A percentile compares a stretch with the other conserved stretches of the same genome.
These are phyloP conservation scores for Lapara coniferarum DNA, from an alignment of 2,888 invertebrate species.

Conservation along the genomic window DNA sequence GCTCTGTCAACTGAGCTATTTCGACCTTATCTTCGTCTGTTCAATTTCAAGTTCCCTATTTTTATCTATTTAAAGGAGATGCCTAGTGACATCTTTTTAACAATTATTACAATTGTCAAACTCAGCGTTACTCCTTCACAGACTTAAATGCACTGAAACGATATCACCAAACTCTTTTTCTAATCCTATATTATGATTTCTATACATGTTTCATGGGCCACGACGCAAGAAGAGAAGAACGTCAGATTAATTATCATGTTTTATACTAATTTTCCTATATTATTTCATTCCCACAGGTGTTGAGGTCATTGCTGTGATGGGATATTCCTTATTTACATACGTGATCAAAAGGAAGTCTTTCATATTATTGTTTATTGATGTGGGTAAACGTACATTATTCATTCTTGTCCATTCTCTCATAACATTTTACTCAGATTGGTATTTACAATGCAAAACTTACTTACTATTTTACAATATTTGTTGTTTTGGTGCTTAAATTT, in stretches of 20 bases:
- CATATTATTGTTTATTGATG: neutral
- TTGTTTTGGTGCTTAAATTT: conserved; percentile 6
- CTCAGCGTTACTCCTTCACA: too few species aligned
- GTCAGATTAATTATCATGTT: neutral
- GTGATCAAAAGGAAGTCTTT: neutral
- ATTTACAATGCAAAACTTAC: conserved; percentile 11
- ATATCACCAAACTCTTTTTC: too few species aligned
- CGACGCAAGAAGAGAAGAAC: too few species aligned
- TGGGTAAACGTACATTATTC: neutral
- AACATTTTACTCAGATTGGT: neutral
- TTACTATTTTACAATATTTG: conserved; percentile 1
- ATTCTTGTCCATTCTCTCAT: neutral
- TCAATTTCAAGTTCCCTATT: too few species aligned
- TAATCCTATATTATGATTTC: too few species aligned
- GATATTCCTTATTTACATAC: conserved; percentile 2
- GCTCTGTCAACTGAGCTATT: too few species aligned
- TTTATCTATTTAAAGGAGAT: too few species aligned
- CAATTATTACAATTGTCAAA: too few species aligned
- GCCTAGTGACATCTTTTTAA: too few species aligned
- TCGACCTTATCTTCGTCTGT: too few species aligned
- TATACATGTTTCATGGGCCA: too few species aligned
- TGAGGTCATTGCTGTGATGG: neutral
- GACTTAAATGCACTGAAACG: too few species aligned
- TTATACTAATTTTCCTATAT: neutral
- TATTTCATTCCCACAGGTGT: neutral